Conservation (phyloP, 2,113 vertebrate genomes). For the Phoxinus phoxinus region DNA sequence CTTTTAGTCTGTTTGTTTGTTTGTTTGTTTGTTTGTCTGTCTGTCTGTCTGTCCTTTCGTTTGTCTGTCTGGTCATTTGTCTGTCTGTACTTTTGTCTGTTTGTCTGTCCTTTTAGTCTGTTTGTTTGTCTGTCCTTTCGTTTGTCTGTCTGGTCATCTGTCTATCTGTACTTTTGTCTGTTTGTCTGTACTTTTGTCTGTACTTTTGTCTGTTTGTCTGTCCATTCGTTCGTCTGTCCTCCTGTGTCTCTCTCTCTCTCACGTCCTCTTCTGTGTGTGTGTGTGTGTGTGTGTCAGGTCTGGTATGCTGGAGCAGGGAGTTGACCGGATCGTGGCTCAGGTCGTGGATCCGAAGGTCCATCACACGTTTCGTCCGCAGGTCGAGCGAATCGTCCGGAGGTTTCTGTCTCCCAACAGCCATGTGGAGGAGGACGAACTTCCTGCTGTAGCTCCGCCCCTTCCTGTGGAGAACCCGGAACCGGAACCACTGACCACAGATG, state of each 20-base stretch:
- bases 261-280: background rate
- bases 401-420: conserved; percentile 91
- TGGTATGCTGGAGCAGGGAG: conserved; percentile 97
- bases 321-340: conserved; percentile 97
- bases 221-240: too few relatives aligned
- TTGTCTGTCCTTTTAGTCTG: too few relatives aligned
- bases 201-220: too few relatives aligned
- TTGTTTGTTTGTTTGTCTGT: too few relatives aligned
- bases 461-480: conserved; percentile 80
- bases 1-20: too few relatives aligned
- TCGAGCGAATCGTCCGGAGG: conserved; percentile 93
- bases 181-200: too few relatives aligned
- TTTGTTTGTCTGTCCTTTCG: too few relatives aligned
- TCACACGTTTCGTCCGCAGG: conserved; percentile 95
- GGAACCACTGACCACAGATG: conserved; percentile 79
- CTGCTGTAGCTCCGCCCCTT: conserved; percentile 56
- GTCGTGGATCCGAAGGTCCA: conserved; percentile 99
- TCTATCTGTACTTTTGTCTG: too few relatives aligned
- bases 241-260: background rate
- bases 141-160: too few relatives aligned
- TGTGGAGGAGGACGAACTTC: conserved; percentile 74
- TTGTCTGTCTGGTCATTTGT: too few relatives aligned
- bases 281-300: conserved; percentile 79
- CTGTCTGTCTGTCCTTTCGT: too few relatives aligned
- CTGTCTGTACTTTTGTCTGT: too few relatives aligned